phyloP scores from a whole-genome alignment of 2,113 vertebrate genomes.

The Oriolus oriolus region DNA sequence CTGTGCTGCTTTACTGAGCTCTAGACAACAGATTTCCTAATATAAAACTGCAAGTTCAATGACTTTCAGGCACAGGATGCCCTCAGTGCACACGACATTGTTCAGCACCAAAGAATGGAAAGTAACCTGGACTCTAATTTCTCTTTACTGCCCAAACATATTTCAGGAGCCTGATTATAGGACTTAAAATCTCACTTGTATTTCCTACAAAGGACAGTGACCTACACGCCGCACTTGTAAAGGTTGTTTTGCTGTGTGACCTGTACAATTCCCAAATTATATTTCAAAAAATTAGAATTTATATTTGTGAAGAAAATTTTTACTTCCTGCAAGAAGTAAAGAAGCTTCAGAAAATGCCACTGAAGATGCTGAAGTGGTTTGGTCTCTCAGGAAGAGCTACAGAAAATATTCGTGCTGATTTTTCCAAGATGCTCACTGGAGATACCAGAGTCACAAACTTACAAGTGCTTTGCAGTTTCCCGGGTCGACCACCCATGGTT shows the following conservation, averaged over 20 bases:
- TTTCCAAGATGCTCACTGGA: not conserved
- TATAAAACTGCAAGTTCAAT: not conserved
- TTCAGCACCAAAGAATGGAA: not conserved
- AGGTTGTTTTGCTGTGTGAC: not conserved
- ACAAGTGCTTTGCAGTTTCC: not conserved
- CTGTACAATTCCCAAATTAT: rapidly evolving
- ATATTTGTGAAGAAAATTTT: not conserved
- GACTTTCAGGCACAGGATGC: not conserved
- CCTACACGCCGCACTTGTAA: rapidly evolving
- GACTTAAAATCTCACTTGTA: not conserved
- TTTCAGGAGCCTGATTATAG: not conserved
- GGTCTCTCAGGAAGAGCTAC: not conserved
- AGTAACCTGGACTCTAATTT: not conserved
- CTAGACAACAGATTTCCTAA: not conserved
- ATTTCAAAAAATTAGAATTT: not conserved
- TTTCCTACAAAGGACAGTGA: not conserved
- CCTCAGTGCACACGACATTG: rapidly evolving
- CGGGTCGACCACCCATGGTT: not conserved
- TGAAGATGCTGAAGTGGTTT: not conserved
- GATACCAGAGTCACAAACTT: not conserved
- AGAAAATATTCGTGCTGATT: not conserved
- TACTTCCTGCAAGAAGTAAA: not conserved
- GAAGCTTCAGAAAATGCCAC: not conserved
- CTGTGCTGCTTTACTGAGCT: not conserved
- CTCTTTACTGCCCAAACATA: not conserved